phyloP scores from a whole-genome alignment of 37 sponge, comb jelly and placozoan species.

The Bolinopsis microptera region DNA sequence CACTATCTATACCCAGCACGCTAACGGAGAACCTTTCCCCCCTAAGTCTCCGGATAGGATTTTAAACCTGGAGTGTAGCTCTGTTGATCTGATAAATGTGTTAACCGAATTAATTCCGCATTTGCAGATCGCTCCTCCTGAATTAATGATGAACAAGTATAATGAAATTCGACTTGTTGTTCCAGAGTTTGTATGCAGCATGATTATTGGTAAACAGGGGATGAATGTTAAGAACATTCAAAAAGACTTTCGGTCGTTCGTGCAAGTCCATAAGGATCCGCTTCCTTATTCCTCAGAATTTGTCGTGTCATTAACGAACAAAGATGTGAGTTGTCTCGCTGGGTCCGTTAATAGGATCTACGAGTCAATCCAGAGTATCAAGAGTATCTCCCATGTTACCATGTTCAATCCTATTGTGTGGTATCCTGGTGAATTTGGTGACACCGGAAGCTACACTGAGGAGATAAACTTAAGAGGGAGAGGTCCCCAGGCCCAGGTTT shows the following conservation, averaged over 20 bases:
- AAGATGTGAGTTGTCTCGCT: neutral
- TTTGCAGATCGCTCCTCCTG: conserved; percentile 28
- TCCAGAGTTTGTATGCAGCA: conserved; percentile 50
- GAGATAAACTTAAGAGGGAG: neutral
- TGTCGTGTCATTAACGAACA: conserved; percentile 35
- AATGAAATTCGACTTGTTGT: conserved; percentile 51
- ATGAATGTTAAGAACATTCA: conserved; percentile 5
- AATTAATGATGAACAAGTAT: neutral
- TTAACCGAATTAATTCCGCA: neutral
- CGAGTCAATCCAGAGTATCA: neutral
- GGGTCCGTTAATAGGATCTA: neutral
- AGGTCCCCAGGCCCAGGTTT: neutral
- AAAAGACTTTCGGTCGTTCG: conserved; percentile 2
- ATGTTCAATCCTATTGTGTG: conserved; percentile 19
- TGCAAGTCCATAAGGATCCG: conserved; percentile 43
- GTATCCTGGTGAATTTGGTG: conserved; percentile 34
- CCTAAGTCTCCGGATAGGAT: conserved; percentile 20
- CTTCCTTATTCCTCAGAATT: conserved; percentile 29
- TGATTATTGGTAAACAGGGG: conserved; percentile 41
- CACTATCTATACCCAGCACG: conserved; percentile 34
- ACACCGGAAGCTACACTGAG: conserved; percentile 53
- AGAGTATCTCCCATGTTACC: conserved; percentile 18
- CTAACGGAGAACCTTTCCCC: conserved; percentile 26
- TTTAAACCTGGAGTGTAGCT: neutral
- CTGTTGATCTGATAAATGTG: neutral